These are phyloP conservation scores for Octomys mimax DNA, from an alignment of 2,797 vertebrate species.

Conservation along the genomic window DNA sequence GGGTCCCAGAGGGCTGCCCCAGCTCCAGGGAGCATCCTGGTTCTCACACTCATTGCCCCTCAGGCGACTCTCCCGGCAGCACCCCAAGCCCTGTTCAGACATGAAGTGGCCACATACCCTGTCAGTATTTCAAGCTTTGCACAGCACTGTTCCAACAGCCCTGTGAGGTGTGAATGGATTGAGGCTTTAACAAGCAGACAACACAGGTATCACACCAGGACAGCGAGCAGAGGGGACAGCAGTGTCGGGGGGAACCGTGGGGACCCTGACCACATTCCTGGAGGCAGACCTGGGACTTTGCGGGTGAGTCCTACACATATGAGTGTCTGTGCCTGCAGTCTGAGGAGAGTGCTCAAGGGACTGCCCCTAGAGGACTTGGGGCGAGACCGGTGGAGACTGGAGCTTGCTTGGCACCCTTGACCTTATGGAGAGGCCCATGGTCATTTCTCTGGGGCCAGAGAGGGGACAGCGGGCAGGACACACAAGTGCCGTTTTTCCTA, in stretches of 20 bases:
- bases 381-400: neutral
- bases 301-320: neutral
- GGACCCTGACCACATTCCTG: neutral
- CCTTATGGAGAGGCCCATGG: neutral
- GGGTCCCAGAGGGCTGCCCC: neutral
- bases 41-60: neutral
- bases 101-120: constrained; percentile 41
- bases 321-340: neutral
- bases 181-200: constrained; percentile 69
- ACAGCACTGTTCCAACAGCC: constrained; percentile 82
- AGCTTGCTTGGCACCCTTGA: neutral
- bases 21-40: neutral
- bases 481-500: too few relatives aligned
- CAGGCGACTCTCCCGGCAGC: neutral
- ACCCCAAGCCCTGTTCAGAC: constrained; percentile 68
- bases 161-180: constrained; percentile 81
- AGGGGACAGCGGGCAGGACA: neutral
- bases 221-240: neutral
- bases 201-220: constrained; percentile 38
- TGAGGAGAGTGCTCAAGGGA: too few relatives aligned
- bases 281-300: neutral
- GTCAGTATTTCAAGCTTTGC: constrained; percentile 83
- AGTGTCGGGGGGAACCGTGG: neutral
- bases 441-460: neutral
- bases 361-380: neutral